These are phyloP conservation scores for Forbesichthys agassizii DNA, from an alignment of 2,113 vertebrate species.

Conservation along the genomic window DNA sequence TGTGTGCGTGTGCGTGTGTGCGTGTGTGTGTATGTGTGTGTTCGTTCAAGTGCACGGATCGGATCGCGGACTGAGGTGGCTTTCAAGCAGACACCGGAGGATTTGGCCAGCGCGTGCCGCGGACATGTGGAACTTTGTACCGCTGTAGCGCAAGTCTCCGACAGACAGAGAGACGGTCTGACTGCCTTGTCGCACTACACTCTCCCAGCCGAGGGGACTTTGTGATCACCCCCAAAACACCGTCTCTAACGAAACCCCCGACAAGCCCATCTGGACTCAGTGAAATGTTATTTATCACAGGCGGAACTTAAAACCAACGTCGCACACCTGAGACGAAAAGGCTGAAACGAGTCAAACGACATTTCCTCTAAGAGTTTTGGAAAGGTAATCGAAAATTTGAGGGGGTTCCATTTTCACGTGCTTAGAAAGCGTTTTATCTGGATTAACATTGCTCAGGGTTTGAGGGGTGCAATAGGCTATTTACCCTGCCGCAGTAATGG, in stretches of 20 bases:
- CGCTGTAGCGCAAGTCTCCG: constrained; percentile 62
- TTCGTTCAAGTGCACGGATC: constrained; percentile 8
- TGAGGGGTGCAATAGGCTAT: constrained; percentile 43
- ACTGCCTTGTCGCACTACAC: constrained; percentile 38
- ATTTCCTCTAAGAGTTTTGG: constrained; percentile 53
- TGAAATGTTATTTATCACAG: constrained; percentile 52
- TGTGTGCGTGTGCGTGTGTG: constrained; percentile 28
- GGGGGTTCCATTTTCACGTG: constrained; percentile 2
- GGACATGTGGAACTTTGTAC: constrained; percentile 75
- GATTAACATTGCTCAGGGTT: constrained; percentile 37
- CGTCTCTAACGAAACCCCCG: constrained; percentile 16
- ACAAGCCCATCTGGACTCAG: constrained; percentile 24
- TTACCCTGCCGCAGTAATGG: constrained; percentile 71
- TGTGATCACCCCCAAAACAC: constrained; percentile 22
- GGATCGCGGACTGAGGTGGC: constrained; percentile 38
- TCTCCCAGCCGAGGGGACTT: constrained; percentile 28
- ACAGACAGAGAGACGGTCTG: constrained; percentile 50
- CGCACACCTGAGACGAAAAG: constrained; percentile 19
- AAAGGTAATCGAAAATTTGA: constrained; percentile 43
- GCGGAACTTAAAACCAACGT: not conserved
- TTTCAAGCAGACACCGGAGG: constrained; percentile 34
- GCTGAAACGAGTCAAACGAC: constrained; percentile 19
- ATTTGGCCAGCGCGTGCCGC: constrained; percentile 66
- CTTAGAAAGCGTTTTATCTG: constrained; percentile 8
- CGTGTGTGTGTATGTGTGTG: not conserved